These are phyloP conservation scores for Stegostoma tigrinum DNA, from an alignment of 2,113 vertebrate species.

Conservation along the genomic window DNA sequence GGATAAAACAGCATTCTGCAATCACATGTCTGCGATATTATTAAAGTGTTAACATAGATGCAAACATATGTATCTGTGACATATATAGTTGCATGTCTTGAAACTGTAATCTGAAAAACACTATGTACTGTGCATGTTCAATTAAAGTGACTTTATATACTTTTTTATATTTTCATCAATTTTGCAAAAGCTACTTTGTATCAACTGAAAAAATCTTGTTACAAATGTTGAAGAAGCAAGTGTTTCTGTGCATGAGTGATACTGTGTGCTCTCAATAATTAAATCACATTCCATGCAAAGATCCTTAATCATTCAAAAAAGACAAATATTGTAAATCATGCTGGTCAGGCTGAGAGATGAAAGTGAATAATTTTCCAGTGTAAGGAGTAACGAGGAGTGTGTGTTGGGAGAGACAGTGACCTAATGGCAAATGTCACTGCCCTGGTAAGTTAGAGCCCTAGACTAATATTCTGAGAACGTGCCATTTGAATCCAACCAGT, in stretches of 20 bases:
- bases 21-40: too few species aligned
- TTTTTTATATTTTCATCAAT: conserved; percentile 13
- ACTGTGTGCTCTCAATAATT: too few species aligned
- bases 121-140: conserved; percentile 22
- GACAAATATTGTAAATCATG: background rate
- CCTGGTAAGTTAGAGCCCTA: too few species aligned
- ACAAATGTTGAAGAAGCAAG: background rate
- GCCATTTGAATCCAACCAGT: too few species aligned
- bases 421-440: too few species aligned
- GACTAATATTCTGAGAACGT: too few species aligned
- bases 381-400: background rate
- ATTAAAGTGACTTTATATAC: background rate
- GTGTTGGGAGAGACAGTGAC: too few species aligned
- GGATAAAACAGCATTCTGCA: too few species aligned
- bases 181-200: background rate
- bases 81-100: background rate
- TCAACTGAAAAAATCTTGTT: background rate
- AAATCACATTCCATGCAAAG: too few species aligned
- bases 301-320: background rate
- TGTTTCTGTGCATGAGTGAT: background rate
- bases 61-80: background rate
- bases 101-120: background rate
- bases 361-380: background rate
- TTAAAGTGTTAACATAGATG: background rate
- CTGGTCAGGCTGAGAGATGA: background rate